Evolutionary conservation across 2,113 vertebrate species (phyloP), one percentile per base, ranked within the genome.

Genomic region (Piaya cayana): DNA sequence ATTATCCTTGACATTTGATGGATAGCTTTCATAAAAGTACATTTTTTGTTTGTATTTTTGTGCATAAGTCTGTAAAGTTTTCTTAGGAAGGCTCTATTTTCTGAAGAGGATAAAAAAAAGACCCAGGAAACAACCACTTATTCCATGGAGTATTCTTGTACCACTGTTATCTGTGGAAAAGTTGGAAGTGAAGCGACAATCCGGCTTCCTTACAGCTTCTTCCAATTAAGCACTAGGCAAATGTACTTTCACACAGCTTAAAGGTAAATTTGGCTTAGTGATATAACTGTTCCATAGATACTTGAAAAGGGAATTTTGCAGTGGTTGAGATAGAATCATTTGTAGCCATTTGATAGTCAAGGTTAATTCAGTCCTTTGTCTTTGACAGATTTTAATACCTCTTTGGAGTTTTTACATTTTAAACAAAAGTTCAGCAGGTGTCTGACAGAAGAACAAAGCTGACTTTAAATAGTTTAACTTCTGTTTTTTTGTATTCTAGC

Each of bases 1-100:
- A 99, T 99, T 99, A 99, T 98, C 98, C 98, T 98, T 99, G 98
- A 99, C 98, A 98, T 98, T 98, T 99, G 98, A 99, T 99, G 98
- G 98, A 99, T 98, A 98, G 98, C 98, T 99, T 99, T 99, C 99
- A 99, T 99, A 98, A 98, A 98, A 97, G 58, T 95, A 81, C 26
- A 52, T 52, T 84, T 76, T 76, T 79, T 27, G 29, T 83, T 84
- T 78, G 23, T 5, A 12, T 30, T 5, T 95, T 75, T 72, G 29
- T 55, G 25, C 47, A 49, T 92, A 91, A 82, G 71, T 90, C 92
- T 92, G 68, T 86, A 97, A 98, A 97, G 86, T 96, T 96, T 84
- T 93, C 47, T 43, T 58, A 65, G 68, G 79, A 95, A 94, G 37
- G 22, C 39, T 93, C 70, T 93, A 69, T 94, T 94, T 97, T 97